Conservation (phyloP, 1,140 invertebrate species). For the Dendrolimus punctatus region DNA sequence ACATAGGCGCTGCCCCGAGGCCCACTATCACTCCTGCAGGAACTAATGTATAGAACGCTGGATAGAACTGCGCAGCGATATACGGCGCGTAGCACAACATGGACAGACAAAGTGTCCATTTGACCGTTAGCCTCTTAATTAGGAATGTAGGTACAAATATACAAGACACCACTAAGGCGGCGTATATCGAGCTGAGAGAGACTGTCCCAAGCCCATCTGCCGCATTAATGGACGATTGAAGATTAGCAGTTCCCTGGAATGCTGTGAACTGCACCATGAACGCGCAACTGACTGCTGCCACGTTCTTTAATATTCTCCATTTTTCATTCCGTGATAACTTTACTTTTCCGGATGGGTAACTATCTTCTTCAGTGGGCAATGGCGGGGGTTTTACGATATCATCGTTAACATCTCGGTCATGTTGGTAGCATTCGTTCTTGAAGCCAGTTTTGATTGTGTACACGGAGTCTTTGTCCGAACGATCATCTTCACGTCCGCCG, state of each 20-base stretch:
- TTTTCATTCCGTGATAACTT: slow-evolving; percentile 84
- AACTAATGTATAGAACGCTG: slow-evolving; percentile 91
- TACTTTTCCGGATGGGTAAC: slow-evolving; percentile 80
- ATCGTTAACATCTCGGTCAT: slow-evolving; percentile 69
- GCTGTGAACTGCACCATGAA: slow-evolving; percentile 96
- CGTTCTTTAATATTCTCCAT: slow-evolving; percentile 91
- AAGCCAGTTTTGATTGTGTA: slow-evolving; percentile 69
- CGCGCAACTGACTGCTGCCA: slow-evolving; percentile 86
- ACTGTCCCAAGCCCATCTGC: slow-evolving; percentile 87
- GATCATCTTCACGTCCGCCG: slow-evolving; percentile 62
- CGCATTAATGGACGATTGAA: slow-evolving; percentile 91
- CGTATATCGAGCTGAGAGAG: slow-evolving; percentile 90
- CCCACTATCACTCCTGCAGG: slow-evolving; percentile 92
- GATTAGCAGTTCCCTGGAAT: slow-evolving; percentile 90
- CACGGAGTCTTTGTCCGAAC: slow-evolving; percentile 53
- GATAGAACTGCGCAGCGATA: slow-evolving; percentile 94
- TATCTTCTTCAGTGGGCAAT: slow-evolving; percentile 76
- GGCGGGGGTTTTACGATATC: slow-evolving; percentile 77
- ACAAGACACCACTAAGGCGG: slow-evolving; percentile 90
- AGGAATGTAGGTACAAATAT: slow-evolving; percentile 93
- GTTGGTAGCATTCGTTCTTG: slow-evolving; percentile 79
- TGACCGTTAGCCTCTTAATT: slow-evolving; percentile 92
- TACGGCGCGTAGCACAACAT: slow-evolving; percentile 95
- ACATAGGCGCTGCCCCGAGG: slow-evolving; percentile 94
- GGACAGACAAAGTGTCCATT: slow-evolving; percentile 93